A percentile compares a stretch with the other conserved stretches of the same genome.
These are phyloP conservation scores for Phoeniculus purpureus DNA, from an alignment of 2,797 vertebrate genomes.

Conservation along the genomic window DNA sequence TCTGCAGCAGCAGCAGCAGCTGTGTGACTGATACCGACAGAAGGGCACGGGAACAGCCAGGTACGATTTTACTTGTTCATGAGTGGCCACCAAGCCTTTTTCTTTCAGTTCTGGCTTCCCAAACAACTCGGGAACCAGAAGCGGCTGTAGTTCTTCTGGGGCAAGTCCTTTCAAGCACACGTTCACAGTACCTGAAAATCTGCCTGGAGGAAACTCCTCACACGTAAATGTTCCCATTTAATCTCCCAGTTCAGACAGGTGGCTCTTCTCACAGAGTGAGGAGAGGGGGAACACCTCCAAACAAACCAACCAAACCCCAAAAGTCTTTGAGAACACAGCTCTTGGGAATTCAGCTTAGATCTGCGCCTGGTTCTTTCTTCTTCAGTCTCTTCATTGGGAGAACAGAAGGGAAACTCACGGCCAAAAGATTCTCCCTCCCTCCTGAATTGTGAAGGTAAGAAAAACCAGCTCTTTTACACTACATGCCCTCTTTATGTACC, in stretches of 20 bases:
- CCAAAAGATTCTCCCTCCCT: background rate
- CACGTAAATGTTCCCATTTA: background rate
- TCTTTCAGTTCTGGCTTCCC: background rate
- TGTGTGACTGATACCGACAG: background rate
- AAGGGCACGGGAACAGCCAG: background rate
- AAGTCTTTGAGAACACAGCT: background rate
- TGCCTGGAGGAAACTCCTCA: background rate
- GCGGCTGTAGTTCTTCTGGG: background rate
- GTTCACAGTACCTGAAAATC: background rate
- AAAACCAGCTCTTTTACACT: background rate
- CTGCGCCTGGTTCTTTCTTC: background rate
- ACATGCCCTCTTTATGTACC: background rate
- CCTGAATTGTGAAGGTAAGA: background rate
- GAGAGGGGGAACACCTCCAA: background rate
- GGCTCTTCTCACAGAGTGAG: background rate
- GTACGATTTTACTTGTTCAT: background rate
- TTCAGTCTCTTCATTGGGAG: background rate
- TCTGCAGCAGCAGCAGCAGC: background rate
- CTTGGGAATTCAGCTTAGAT: background rate
- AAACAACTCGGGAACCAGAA: background rate
- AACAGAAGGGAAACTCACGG: background rate
- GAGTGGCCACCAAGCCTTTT: background rate
- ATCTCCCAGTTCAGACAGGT: background rate
- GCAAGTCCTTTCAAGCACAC: background rate
- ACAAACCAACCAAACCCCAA: background rate